Conservation (phyloP, 1,140 invertebrate genomes). For the Caenorhabditis elegans region WBcel235 BX284604.4:8751001-8751500, state of each 20-base stretch:
- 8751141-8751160: too few species aligned
- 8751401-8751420: not conserved
- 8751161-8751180: too few species aligned
- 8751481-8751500: slow-evolving; percentile 50
- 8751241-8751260: slow-evolving; percentile 78
- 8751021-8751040: not conserved
- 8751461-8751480: slow-evolving; percentile 86
- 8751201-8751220: slow-evolving; percentile 91
- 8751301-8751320: slow-evolving; percentile 76
- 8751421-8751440: slow-evolving; percentile 69
- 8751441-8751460: slow-evolving; percentile 78
- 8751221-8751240: slow-evolving; percentile 84
- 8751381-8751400: too few species aligned
- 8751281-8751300: slow-evolving; percentile 82
- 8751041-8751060: slow-evolving; percentile 43
- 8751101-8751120: slow-evolving; percentile 86
- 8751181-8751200: slow-evolving; percentile 93
- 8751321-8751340: not conserved
- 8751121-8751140: slow-evolving; percentile 78
- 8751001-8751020: not conserved
- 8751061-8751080: slow-evolving; percentile 63
- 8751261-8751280: slow-evolving; percentile 83
- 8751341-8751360: too few species aligned
- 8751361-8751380: slow-evolving; percentile 70
- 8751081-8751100: slow-evolving; percentile 93